A percentile compares a stretch with the other conserved stretches of the same genome.
These are phyloP conservation scores for Formicarius rufipectus DNA, from an alignment of 2,113 vertebrate species.

Conservation along the genomic window DNA sequence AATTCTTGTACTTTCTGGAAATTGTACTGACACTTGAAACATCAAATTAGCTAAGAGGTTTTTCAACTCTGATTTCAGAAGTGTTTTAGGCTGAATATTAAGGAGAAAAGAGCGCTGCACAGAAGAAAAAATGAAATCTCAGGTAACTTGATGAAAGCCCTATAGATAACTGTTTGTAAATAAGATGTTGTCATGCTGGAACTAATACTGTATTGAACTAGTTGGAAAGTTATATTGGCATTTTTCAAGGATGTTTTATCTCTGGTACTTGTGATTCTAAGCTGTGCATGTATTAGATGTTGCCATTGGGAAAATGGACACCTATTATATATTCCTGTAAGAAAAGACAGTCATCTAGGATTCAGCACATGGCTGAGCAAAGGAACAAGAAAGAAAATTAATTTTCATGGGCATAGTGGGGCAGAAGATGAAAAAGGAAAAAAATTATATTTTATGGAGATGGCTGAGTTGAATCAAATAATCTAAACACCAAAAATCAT, in stretches of 20 bases:
- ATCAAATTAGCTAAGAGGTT: not conserved
- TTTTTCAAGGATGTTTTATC: slow-evolving; percentile 27
- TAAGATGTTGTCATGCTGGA: not conserved
- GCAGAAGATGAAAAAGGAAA: not conserved
- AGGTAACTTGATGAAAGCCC: slow-evolving; percentile 1
- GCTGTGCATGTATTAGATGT: slow-evolving; percentile 4
- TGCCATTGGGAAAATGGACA: not conserved
- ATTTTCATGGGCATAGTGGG: not conserved
- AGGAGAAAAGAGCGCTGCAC: not conserved
- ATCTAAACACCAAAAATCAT: not conserved
- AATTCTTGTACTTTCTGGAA: not conserved
- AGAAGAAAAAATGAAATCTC: not conserved
- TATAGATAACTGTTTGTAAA: slow-evolving; percentile 28
- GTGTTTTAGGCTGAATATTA: not conserved
- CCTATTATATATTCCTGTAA: not conserved
- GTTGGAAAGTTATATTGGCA: not conserved
- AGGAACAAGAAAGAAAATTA: not conserved
- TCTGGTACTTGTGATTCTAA: slow-evolving; percentile 25
- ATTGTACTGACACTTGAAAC: not conserved
- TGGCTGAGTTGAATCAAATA: not conserved
- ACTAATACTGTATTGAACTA: not conserved
- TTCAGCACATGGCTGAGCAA: not conserved
- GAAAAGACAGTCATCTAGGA: not conserved
- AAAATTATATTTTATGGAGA: not conserved
- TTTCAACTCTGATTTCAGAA: slow-evolving; percentile 17